These are phyloP conservation scores for Parauchenoglanis punctatus DNA, from an alignment of 2,797 vertebrate genomes.

Conservation along the genomic window DNA sequence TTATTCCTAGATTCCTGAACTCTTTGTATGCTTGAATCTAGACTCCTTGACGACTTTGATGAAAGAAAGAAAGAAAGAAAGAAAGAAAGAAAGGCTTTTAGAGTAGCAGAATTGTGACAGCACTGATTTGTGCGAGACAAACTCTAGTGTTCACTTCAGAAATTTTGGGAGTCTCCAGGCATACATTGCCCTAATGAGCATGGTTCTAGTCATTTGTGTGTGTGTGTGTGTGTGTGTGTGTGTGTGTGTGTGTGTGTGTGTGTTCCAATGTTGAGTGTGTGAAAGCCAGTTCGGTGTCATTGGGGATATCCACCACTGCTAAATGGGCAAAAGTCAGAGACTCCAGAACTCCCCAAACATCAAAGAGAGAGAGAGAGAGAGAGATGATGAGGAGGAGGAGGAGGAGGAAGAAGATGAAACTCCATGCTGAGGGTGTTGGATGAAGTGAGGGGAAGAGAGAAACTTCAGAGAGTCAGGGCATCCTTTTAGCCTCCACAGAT, in stretches of 20 bases:
- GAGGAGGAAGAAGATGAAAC: constrained; percentile 34
- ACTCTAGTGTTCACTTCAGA: background rate
- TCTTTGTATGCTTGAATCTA: background rate
- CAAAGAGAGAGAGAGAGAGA: constrained; percentile 62
- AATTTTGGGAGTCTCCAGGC: constrained; percentile 15
- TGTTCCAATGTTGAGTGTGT: constrained; percentile 56
- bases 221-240: constrained; percentile 16
- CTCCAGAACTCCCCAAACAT: constrained; percentile 69
- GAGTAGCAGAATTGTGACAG: background rate
- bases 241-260: background rate
- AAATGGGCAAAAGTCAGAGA: constrained; percentile 75
- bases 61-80: background rate
- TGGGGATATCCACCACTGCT: constrained; percentile 69
- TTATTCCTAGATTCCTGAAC: background rate
- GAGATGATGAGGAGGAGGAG: constrained; percentile 13
- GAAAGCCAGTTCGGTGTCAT: constrained; percentile 69
- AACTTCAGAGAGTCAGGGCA: constrained; percentile 73
- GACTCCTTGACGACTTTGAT: background rate
- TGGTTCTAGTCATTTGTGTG: background rate
- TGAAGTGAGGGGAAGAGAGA: constrained; percentile 38
- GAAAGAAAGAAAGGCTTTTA: background rate
- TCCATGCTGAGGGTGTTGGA: constrained; percentile 31
- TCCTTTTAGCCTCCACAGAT: constrained; percentile 74
- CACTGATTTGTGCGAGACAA: background rate
- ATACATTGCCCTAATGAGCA: constrained; percentile 13